Base-by-base conservation (phyloP, 2,113 vertebrate genomes). In the Geococcyx californianus region DNA sequence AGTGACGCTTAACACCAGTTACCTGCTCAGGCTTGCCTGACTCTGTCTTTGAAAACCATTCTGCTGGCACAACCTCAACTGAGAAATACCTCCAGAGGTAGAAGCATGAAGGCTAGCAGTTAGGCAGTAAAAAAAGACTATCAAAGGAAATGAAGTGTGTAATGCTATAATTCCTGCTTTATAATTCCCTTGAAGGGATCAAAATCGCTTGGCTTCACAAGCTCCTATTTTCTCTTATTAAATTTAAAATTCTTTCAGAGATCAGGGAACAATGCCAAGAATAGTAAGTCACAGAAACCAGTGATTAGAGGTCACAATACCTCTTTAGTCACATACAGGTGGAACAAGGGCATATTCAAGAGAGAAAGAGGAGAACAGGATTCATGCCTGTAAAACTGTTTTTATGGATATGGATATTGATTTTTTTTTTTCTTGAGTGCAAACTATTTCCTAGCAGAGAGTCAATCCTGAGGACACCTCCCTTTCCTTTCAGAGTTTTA, bases 91-190 rank as follows among this genome's bases (percentile, higher is more conserved):
- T 59, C 21, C 38, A 5, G 6, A 87, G 59, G 63, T 21, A 77
- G 62, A 70, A 67, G 75, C 72, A 63, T 28, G 38, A 83, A 83
- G 63, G 34, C 63, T 73, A 70, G 34, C 34, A 63, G 10, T 73
- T 73, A 59, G 63, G 54, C 63, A 90, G 75, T 93, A 78, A 92
- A 93, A 49, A 90, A 88, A 72, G 51, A 34, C 34, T 63, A 70
- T 80, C 34, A 93, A 3, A 90, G 75, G 55, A 91, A 97, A 90
- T 63, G 28, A 91, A 92, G 83, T 75, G 72, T 91, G 72, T 83
- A 75, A 89, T 91, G 75, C 59, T 83, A 13, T 70, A 90, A 33
- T 81, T 94, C 25, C 55, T 92, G 79, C 82, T 89, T 88, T 86
- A 86, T 76, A 88, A 80, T 84, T 80, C 59, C 75, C 84, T 94